Percentiles rank a stretch among this genome's conserved stretches.
Evolutionary conservation across 2,113 vertebrate species (phyloP).

Genomic region (Gambusia holbrooki): DNA sequence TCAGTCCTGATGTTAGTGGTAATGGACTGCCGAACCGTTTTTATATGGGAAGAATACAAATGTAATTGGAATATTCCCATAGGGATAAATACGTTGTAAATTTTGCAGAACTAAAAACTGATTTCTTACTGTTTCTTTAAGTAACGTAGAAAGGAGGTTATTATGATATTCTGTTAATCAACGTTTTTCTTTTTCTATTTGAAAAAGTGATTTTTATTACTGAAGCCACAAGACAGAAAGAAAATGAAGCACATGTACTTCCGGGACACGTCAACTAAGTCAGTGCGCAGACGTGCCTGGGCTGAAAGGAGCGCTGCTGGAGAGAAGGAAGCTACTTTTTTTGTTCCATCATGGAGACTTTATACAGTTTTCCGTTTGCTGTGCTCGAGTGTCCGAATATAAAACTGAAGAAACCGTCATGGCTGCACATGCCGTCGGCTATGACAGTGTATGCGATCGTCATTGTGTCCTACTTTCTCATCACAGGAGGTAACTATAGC

Average conservation of each 20-base stretch:
- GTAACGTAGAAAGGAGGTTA: neutral
- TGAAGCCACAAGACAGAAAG: neutral
- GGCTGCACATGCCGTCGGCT: slow-evolving; percentile 97
- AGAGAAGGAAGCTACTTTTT: neutral
- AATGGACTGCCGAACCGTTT: no score
- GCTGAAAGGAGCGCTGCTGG: neutral
- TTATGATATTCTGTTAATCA: neutral
- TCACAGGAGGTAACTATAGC: slow-evolving; percentile 90
- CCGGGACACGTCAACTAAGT: slow-evolving; percentile 76
- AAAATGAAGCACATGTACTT: slow-evolving; percentile 2
- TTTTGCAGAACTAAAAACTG: neutral
- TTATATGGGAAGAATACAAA: no score
- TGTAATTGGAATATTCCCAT: no score
- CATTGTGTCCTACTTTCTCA: slow-evolving; percentile 98
- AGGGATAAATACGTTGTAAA: no score
- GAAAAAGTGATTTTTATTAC: neutral
- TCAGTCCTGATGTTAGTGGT: no score
- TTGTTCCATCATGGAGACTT: slow-evolving; percentile 84
- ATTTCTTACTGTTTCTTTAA: slow-evolving; percentile 32
- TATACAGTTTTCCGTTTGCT: slow-evolving; percentile 89
- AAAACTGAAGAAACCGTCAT: slow-evolving; percentile 95
- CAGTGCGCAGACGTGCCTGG: slow-evolving; percentile 4
- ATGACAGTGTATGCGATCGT: slow-evolving; percentile 98
- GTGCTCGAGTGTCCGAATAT: slow-evolving; percentile 95
- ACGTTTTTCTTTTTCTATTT: neutral